Base-by-base conservation (phyloP, 2,113 vertebrate species). In the Lepisosteus oculatus region DNA sequence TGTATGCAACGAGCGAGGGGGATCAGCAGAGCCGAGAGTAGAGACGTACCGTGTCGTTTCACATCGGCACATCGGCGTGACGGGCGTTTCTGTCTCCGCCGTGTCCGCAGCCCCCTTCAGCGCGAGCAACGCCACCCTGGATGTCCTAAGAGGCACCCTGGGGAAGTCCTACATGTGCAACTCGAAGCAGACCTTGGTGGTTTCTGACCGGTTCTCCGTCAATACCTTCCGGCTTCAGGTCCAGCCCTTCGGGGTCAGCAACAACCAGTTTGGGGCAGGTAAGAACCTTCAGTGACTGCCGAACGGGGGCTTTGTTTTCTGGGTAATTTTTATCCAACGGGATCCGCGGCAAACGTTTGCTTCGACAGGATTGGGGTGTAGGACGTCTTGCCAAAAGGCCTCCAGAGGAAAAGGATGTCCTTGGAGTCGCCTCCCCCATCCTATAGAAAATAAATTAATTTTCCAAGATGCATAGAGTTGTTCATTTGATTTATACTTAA, bases 151-250 rank as follows among this genome's bases (percentile, higher is more conserved):
- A 66, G 94, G 95, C 66, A 85, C 92, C 0, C 17, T 95, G 0
- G 96, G 95, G 0, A 93, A 85, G 72, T 99, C 97, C 0, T 99
- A 97, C 85, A 93, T 88, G 90, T 99, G 97, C 78, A 91, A 73
- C 0, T 73, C 90, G 0, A 89, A 96, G 83, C 93, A 97, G 72
- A 93, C 72, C 3, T 79, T 99, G 55, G 63, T 9, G 0, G 86
- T 99, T 79, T 81, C 79, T 0, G 55, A 75, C 3, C 12, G 75
- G 3, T 85, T 92, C 41, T 82, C 92, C 12, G 75, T 99, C 85
- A 95, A 95, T 75, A 72, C 93, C 43, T 96, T 95, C 85, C 80
- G 90, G 44, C 81, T 98, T 74, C 91, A 95, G 84, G 77, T 99
- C 81, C 97, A 99, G 81, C 95, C 95, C 7, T 99, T 99, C 55